Base-by-base conservation (phyloP, 2,797 vertebrate species). In the Delichon dasypus region DNA sequence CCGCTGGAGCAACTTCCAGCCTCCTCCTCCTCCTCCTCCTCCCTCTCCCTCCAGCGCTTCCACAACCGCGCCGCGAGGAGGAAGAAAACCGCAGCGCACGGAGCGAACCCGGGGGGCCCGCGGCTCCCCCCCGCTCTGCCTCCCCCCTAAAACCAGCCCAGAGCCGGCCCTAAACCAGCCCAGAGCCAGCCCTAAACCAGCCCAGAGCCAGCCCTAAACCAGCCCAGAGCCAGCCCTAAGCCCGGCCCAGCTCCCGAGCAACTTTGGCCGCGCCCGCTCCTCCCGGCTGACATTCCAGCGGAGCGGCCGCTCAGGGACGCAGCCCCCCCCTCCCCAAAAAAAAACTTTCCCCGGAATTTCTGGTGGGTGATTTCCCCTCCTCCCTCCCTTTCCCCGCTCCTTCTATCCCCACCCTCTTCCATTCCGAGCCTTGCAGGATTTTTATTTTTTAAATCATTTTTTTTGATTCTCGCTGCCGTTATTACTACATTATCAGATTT, bases 221-320 rank as follows among this genome's bases (percentile, higher is more conserved):
- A 30, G n/a, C n/a, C n/a, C 36, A 9, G 10, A 36, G 10, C 42
- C 42, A 42, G 36, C 75, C 45, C 77, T 30, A 81, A 93, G 91
- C 80, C 91, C 95, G 62, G 75, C 94, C 78, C 86, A 71, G 83
- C 81, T 42, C 76, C 14, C 54, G 42, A 70, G 50, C 83, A 88
- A 81, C 93, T 90, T 82, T 18, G 94, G 75, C 18, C 38, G 85
- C 9, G 57, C 13, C 61, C 11, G 71, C 78, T n/a, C 16, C n/a
- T 50, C 76, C 36, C 36, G 36, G 36, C 13, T 67, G 54, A 85
- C 95, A 91, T 95, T 95, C 90, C 92, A 88, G 30, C 80, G 89
- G 85, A 89, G 79, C 85, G 90, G 79, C 90, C 84, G 61, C 51
- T 47, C 32, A 36, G 57, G 72, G 67, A 81, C 91, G 20, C 50